These are phyloP conservation scores for Heliopora coerulea DNA, from an alignment of 92 coral and sea anemone species.

Conservation along the genomic window DNA sequence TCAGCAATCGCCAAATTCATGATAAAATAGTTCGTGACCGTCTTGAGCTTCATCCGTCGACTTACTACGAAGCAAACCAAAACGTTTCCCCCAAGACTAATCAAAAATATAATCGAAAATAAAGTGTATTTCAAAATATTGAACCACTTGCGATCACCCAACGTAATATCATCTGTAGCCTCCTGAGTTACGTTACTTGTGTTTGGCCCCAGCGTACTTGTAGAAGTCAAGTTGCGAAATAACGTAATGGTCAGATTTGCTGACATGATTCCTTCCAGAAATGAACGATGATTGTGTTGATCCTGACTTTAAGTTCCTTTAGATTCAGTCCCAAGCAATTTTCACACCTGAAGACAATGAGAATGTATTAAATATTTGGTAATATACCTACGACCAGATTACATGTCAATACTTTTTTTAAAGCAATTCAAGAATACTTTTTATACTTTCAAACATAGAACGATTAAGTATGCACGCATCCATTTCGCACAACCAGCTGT, in stretches of 20 bases:
- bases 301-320: neutral
- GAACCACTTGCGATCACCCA: slow-evolving; percentile 52
- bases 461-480: neutral
- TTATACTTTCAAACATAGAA: neutral
- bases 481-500: slow-evolving; percentile 3
- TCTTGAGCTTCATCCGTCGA: slow-evolving; percentile 82
- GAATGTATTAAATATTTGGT: too few species aligned
- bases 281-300: neutral
- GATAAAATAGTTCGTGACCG: slow-evolving; percentile 93
- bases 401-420: too few species aligned
- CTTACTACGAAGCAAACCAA: slow-evolving; percentile 87
- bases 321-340: neutral
- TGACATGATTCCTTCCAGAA: neutral
- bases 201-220: neutral
- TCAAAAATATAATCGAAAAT: slow-evolving; percentile 78
- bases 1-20: slow-evolving; percentile 89
- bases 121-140: slow-evolving; percentile 72
- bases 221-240: neutral
- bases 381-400: too few species aligned
- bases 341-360: slow-evolving; percentile 10
- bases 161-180: neutral
- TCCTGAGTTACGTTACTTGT: slow-evolving; percentile 5
- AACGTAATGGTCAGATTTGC: neutral
- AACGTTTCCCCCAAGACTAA: slow-evolving; percentile 82
- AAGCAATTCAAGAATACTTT: too few species aligned